These are phyloP conservation scores for Masticophis lateralis DNA, from an alignment of 2,797 vertebrate species.

Conservation along the genomic window DNA sequence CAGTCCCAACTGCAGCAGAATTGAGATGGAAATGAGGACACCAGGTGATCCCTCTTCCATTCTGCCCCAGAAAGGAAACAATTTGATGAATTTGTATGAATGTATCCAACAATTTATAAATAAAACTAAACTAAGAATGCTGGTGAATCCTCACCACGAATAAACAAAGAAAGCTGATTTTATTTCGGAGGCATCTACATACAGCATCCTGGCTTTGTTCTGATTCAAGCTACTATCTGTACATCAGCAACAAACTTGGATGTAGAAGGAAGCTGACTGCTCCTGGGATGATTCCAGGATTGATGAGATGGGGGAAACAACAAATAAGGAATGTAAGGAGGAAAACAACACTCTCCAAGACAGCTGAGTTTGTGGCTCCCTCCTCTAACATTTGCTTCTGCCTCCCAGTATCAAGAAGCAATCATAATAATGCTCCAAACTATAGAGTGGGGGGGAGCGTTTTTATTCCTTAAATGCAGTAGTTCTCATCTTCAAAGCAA, in stretches of 20 bases:
- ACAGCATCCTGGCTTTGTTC: neutral
- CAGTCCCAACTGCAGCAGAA: neutral
- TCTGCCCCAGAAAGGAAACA: neutral
- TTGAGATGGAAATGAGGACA: neutral
- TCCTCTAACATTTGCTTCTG: neutral
- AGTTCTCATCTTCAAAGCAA: conserved; percentile 8
- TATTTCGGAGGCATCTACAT: neutral
- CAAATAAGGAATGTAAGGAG: neutral
- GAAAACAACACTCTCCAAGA: neutral
- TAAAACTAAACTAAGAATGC: neutral
- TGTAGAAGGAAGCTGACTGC: neutral
- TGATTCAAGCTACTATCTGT: neutral
- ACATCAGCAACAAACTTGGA: neutral
- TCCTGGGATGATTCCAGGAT: neutral
- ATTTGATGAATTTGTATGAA: neutral
- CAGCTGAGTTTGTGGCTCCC: neutral
- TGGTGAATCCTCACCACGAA: neutral
- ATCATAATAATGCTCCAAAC: neutral
- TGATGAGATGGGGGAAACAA: neutral
- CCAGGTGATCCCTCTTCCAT: neutral
- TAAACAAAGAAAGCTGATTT: neutral
- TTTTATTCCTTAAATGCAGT: conserved; percentile 4
- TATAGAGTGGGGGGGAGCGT: neutral
- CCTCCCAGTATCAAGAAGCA: neutral
- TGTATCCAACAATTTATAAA: neutral